phyloP scores from a whole-genome alignment of 2,888 invertebrate genomes.

The Adela reaumurella region DNA sequence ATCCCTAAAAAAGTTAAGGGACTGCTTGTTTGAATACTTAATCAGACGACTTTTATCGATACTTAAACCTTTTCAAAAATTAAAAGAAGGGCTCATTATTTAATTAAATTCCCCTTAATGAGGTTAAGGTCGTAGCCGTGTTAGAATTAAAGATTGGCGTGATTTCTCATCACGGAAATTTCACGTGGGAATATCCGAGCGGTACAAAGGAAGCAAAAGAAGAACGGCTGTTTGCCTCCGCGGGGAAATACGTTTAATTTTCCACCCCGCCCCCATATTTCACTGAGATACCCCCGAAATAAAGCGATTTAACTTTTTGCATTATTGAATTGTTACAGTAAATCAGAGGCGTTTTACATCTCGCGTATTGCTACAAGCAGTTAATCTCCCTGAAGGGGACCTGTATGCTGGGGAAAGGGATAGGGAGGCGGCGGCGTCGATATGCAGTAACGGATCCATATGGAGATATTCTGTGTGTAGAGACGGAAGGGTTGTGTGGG shows the following conservation, averaged over 20 bases:
- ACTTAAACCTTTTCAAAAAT: too few relatives aligned
- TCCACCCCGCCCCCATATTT: not conserved
- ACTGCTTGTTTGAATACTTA: too few relatives aligned
- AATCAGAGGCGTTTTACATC: not conserved
- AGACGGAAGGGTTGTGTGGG: too few relatives aligned
- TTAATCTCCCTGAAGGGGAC: not conserved
- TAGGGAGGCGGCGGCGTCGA: constrained; percentile 21
- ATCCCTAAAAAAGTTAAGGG: too few relatives aligned
- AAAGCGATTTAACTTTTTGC: not conserved
- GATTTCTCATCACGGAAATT: too few relatives aligned
- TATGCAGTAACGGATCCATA: constrained; percentile 50
- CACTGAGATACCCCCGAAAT: not conserved
- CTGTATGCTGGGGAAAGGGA: not conserved
- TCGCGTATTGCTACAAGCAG: not conserved
- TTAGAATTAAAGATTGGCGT: too few relatives aligned
- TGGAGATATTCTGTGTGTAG: too few relatives aligned
- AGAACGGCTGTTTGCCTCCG: not conserved
- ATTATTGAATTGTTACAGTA: not conserved
- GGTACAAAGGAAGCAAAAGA: not conserved
- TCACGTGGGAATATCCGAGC: too few relatives aligned
- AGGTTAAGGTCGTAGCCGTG: too few relatives aligned
- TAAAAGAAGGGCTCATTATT: too few relatives aligned
- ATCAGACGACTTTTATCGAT: too few relatives aligned
- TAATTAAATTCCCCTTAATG: too few relatives aligned
- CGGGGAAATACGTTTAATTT: not conserved